Percentiles rank a stretch among this genome's conserved stretches.
Evolutionary conservation across 1,140 invertebrate genomes (phyloP).

Genomic region (Marisa cornuarietis): DNA sequence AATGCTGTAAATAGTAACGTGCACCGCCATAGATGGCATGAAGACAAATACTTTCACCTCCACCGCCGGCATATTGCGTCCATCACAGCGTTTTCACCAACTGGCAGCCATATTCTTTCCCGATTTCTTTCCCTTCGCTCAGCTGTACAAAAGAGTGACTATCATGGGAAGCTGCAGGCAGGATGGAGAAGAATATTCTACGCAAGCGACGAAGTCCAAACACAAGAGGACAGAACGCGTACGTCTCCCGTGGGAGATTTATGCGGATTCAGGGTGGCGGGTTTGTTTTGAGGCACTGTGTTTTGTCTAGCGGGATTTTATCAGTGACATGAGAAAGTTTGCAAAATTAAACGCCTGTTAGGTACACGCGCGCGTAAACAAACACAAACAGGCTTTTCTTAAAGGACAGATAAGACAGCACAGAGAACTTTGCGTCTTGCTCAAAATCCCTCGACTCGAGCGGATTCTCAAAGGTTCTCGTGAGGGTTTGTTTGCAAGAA

Average conservation of each 20-base stretch:
- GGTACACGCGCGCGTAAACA: slow-evolving; percentile 3
- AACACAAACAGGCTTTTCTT: slow-evolving; percentile 7
- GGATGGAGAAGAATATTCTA: not conserved
- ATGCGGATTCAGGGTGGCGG: not conserved
- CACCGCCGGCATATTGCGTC: not conserved
- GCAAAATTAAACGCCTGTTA: slow-evolving; percentile 8
- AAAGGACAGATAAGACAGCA: not conserved
- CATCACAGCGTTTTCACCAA: not conserved
- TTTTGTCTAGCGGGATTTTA: slow-evolving; percentile 3
- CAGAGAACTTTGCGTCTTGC: not conserved
- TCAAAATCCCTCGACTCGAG: no score
- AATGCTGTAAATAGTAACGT: no score
- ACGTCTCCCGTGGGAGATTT: not conserved
- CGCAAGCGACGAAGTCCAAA: not conserved
- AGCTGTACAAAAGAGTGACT: no score
- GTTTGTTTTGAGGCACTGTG: slow-evolving; percentile 3
- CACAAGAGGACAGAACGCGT: not conserved
- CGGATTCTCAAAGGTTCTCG: no score
- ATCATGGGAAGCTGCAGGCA: not conserved
- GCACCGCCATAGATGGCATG: no score
- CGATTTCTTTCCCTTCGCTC: not conserved
- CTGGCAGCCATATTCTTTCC: not conserved
- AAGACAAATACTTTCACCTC: not conserved
- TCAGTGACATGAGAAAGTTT: slow-evolving; percentile 12
- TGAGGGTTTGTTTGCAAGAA: no score